A percentile compares a stretch with the other conserved stretches of the same genome.
phyloP scores from a whole-genome alignment of 2,113 vertebrate genomes.

The Tragulus kanchil region DNA sequence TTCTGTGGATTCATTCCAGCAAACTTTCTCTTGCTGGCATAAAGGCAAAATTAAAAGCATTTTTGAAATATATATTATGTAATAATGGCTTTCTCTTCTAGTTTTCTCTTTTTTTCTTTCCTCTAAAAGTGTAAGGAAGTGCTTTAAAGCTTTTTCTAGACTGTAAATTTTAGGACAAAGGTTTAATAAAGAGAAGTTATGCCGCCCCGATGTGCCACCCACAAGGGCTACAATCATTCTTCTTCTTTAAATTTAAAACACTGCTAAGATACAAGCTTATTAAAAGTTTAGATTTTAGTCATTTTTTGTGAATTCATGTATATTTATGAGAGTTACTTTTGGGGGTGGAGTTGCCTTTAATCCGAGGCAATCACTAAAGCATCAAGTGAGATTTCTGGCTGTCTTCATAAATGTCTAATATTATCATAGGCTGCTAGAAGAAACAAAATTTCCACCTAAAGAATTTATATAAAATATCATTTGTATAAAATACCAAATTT shows the following conservation, averaged over 20 bases:
- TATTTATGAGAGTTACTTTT: conserved; percentile 65
- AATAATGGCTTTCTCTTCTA: neutral
- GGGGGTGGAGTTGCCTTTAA: conserved; percentile 43
- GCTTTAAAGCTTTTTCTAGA: conserved; percentile 35
- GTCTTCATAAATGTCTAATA: conserved; percentile 54
- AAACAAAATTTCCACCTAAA: conserved; percentile 41
- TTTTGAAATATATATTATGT: conserved; percentile 59
- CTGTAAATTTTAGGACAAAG: conserved; percentile 40
- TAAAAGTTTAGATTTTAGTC: conserved; percentile 43
- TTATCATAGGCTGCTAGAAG: neutral
- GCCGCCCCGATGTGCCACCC: neutral
- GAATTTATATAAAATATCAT: neutral
- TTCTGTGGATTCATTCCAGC: conserved; percentile 66
- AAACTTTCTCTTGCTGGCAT: conserved; percentile 67
- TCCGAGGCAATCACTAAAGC: conserved; percentile 54
- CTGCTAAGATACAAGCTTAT: neutral
- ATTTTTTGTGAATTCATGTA: conserved; percentile 54
- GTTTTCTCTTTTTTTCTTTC: conserved; percentile 2
- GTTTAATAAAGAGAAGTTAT: conserved; percentile 63
- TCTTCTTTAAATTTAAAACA: conserved; percentile 59
- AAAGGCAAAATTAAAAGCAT: conserved; percentile 63
- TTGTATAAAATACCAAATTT: neutral
- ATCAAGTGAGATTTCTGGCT: neutral
- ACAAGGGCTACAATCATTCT: neutral
- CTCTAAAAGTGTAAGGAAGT: neutral